Conservation (phyloP, 2,113 vertebrate genomes). For the Odontophorus gujanensis region DNA sequence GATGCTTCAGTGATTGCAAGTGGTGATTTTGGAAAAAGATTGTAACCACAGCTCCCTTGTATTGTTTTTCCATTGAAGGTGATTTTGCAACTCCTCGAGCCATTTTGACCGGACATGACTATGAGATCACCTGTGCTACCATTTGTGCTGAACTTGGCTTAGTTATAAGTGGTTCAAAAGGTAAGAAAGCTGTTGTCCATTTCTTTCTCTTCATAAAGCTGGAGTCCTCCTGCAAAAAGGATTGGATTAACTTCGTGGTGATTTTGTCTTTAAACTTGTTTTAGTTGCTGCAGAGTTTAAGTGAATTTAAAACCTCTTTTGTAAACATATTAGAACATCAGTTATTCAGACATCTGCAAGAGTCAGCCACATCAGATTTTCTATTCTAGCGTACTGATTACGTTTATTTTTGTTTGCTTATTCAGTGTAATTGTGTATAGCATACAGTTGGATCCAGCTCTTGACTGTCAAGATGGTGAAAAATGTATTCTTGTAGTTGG, state of each 20-base stretch:
- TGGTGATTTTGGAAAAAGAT: neutral
- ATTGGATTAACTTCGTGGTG: neutral
- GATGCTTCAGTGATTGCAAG: neutral
- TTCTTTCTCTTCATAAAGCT: neutral
- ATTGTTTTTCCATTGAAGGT: slow-evolving; percentile 74
- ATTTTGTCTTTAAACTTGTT: neutral
- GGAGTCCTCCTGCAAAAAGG: neutral
- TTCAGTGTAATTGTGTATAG: neutral
- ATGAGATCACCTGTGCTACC: slow-evolving; percentile 91
- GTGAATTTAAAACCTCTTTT: neutral
- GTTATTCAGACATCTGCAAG: neutral
- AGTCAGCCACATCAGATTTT: neutral
- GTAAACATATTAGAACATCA: neutral
- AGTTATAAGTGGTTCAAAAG: slow-evolving; percentile 95
- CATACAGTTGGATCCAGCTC: neutral
- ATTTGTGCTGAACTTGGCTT: slow-evolving; percentile 95
- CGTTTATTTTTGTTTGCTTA: neutral
- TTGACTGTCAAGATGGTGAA: neutral
- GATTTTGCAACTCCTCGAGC: slow-evolving; percentile 91
- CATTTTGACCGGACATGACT: slow-evolving; percentile 94
- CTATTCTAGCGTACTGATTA: neutral
- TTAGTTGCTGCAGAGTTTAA: neutral
- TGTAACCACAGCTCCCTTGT: slow-evolving; percentile 6
- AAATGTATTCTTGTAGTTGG: neutral
- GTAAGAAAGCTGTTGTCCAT: slow-evolving; percentile 69